phyloP scores from a whole-genome alignment of 30 jellyfish, hydroid and myxozoan genomes.

The Mastigias papua region DNA sequence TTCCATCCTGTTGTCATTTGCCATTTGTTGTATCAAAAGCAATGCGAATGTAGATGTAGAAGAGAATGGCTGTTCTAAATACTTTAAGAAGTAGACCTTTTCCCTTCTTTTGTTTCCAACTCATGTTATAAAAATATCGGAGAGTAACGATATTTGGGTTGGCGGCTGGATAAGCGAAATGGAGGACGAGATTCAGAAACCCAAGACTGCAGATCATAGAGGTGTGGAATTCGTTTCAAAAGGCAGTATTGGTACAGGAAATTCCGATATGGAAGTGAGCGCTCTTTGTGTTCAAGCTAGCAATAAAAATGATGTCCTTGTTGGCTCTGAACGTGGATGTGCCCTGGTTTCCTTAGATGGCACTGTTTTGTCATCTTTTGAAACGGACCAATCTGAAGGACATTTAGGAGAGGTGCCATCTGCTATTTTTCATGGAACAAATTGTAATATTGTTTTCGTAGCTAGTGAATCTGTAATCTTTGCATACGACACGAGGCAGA shows the following conservation, averaged over 20 bases:
- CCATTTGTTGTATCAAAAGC: too few species aligned
- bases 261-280: conserved; percentile 32
- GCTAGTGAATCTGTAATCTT: conserved; percentile 52
- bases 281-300: conserved; percentile 52
- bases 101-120: too few species aligned
- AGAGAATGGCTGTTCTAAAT: too few species aligned
- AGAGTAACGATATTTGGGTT: too few species aligned
- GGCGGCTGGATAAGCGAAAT: too few species aligned
- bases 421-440: conserved; percentile 28
- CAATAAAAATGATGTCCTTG: conserved; percentile 51
- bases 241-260: not conserved
- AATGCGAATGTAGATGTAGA: too few species aligned
- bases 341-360: conserved; percentile 45
- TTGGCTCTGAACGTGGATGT: conserved; percentile 92
- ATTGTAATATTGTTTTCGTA: conserved; percentile 20
- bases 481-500: conserved; percentile 58
- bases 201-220: not conserved
- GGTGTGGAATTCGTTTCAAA: not conserved
- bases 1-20: too few species aligned
- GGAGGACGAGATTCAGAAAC: not conserved
- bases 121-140: too few species aligned
- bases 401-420: conserved; percentile 66
- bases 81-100: too few species aligned
- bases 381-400: not conserved
- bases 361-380: conserved; percentile 13